Evolutionary conservation across 2,888 invertebrate genomes (phyloP), one percentile per base, ranked within the genome.

Genomic region (Cryptocheilus praepositus): DNA sequence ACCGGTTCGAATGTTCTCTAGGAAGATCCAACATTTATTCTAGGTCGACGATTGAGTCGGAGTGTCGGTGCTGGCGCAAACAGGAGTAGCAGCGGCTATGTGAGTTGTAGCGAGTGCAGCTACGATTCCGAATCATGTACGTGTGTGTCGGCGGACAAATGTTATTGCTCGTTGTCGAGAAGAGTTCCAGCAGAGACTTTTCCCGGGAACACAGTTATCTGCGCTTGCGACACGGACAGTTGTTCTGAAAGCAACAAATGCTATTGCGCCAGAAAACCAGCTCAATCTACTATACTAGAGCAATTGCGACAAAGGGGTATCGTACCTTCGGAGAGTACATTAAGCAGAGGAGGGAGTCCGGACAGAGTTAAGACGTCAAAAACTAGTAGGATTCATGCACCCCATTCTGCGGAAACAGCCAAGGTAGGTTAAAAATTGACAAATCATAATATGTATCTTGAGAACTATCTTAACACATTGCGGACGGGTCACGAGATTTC

Each of bases 191-290:
- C 68, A 86, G 89, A 80, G 89, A 89, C 56, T 87, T 89, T 11
- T 88, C 90, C 82, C 88, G 49, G 88, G 85, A 73, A 89, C 86
- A 73, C 78, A n/a, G 64, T 78, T n/a, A 82, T 83, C 82, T 96
- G 96, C 82, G 94, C 93, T 16, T 95, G 95, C 84, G 95, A 95
- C 82, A 95, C 96, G 0, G 96, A 96, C 86, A 95, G 95, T 82
- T 97, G 96, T 84, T 92, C 94, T 0, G 95, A 95, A 75, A 94
- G 94, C 80, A 96, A 96, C 86, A 96, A 96, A 87, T 96, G 96
- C 85, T 96, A 96, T 84, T 96, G 96, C 85, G 81, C 84, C 7
- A 75, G 77, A 58, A 84, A 80, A 55, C 61, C 65, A 71, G 81
- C 64, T 3, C 89, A 90, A 67, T 90, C 91, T 0, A 89, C 89